phyloP scores from a whole-genome alignment of 2,888 invertebrate genomes.

The Sminthurinus aureus region DNA sequence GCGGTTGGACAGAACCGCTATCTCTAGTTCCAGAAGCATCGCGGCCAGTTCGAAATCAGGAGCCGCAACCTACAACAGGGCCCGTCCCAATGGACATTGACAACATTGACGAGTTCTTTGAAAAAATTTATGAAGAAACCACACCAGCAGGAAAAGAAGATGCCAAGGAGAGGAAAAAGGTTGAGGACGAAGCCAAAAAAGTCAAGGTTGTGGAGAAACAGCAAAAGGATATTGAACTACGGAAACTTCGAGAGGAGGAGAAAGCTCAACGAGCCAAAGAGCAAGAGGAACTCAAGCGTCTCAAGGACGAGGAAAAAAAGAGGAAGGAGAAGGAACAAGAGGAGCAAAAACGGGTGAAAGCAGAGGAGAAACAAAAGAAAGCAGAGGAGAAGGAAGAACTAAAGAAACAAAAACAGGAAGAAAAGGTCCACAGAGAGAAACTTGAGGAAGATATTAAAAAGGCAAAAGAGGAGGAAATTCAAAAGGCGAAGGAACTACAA shows the following conservation, averaged over 20 bases:
- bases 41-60: not conserved
- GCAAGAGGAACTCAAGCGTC: conserved; percentile 40
- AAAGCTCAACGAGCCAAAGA: conserved; percentile 38
- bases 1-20: conserved; percentile 36
- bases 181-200: conserved; percentile 61
- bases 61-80: not conserved
- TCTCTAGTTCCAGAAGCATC: conserved; percentile 27
- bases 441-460: not conserved
- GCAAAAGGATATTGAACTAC: conserved; percentile 33
- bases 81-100: conserved; percentile 5
- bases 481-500: conserved; percentile 11
- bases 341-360: conserved; percentile 61
- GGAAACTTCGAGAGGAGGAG: conserved; percentile 40
- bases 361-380: conserved; percentile 59
- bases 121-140: not conserved
- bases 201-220: conserved; percentile 26
- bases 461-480: conserved; percentile 21
- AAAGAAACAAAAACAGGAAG: conserved; percentile 21
- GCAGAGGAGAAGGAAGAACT: conserved; percentile 37
- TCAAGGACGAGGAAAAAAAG: conserved; percentile 44
- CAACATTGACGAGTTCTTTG: not conserved
- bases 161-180: conserved; percentile 61
- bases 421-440: conserved; percentile 23
- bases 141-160: conserved; percentile 48
- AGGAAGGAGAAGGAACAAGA: conserved; percentile 42